These are phyloP conservation scores for Notospermus geniculatus DNA, from an alignment of 1,140 invertebrate species.

Conservation along the genomic window DNA sequence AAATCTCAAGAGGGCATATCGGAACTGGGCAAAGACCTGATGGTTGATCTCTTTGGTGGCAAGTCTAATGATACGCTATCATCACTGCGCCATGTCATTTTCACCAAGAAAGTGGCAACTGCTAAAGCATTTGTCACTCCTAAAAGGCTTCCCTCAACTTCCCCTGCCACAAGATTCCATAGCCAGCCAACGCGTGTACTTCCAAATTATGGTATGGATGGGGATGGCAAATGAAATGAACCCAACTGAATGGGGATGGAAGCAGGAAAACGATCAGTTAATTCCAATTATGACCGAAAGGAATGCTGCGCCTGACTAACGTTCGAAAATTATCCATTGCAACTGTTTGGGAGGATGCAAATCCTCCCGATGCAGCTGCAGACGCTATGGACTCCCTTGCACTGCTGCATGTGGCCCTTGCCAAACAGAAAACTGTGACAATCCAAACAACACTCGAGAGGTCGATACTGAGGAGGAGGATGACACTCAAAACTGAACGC, in stretches of 20 bases:
- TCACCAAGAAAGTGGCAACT: conserved; percentile 5
- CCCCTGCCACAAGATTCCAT: neutral
- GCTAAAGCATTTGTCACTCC: neutral
- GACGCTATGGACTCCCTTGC: conserved; percentile 20
- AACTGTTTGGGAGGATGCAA: conserved; percentile 27
- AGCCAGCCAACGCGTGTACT: conserved; percentile 6
- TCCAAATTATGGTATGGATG: conserved; percentile 2
- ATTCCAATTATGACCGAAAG: conserved; percentile 16
- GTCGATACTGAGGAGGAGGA: neutral
- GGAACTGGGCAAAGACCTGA: neutral
- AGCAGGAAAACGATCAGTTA: conserved; percentile 10
- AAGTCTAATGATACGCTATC: conserved; percentile 3
- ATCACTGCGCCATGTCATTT: neutral
- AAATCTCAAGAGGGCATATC: neutral
- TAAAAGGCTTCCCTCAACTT: neutral
- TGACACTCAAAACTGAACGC: too few species aligned
- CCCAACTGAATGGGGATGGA: conserved; percentile 24
- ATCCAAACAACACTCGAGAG: neutral
- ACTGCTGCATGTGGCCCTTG: conserved; percentile 23
- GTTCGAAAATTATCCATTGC: conserved; percentile 25
- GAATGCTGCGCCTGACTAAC: conserved; percentile 19
- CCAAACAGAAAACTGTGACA: conserved; percentile 18
- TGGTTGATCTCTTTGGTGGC: conserved; percentile 6
- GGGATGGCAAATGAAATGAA: neutral
- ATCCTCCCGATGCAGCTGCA: conserved; percentile 23